These are phyloP conservation scores for Spodoptera exigua DNA, from an alignment of 2,888 invertebrate species.

Conservation along the genomic window DNA sequence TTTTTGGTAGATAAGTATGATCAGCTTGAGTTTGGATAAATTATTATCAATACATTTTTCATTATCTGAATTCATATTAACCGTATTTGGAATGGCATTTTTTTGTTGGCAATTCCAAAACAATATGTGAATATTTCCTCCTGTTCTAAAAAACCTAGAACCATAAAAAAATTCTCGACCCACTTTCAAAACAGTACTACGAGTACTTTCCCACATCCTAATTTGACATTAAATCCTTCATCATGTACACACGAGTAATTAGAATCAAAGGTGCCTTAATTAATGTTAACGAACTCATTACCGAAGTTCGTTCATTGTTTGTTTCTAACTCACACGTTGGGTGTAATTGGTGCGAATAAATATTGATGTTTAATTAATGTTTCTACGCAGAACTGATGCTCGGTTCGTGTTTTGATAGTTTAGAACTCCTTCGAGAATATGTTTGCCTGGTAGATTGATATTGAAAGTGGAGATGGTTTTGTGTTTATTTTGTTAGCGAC, in stretches of 20 bases:
- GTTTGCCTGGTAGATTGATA: conserved; percentile 42
- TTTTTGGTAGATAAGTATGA: too few relatives aligned
- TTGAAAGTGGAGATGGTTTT: conserved; percentile 6
- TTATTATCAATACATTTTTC: too few relatives aligned
- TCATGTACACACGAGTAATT: conserved; percentile 59
- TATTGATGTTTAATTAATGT: conserved; percentile 56
- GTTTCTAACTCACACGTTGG: conserved; percentile 48
- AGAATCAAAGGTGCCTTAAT: conserved; percentile 68
- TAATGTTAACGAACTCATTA: conserved; percentile 74
- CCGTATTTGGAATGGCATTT: too few relatives aligned
- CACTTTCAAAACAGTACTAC: conserved; percentile 21
- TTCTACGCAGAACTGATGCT: conserved; percentile 46
- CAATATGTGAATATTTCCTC: not conserved
- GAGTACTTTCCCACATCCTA: conserved; percentile 33
- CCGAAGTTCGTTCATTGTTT: conserved; percentile 53
- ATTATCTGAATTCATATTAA: too few relatives aligned
- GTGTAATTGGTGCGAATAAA: conserved; percentile 55
- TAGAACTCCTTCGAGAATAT: conserved; percentile 24
- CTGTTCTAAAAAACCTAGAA: too few relatives aligned
- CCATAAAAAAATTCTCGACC: not conserved
- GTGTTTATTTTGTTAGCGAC: conserved; percentile 26
- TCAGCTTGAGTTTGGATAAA: too few relatives aligned
- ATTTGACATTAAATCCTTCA: conserved; percentile 55
- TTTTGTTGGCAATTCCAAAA: too few relatives aligned
- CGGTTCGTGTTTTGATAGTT: conserved; percentile 52